Evolutionary conservation across 1,140 invertebrate species (phyloP).

Genomic region (Drepana arcuata): DNA sequence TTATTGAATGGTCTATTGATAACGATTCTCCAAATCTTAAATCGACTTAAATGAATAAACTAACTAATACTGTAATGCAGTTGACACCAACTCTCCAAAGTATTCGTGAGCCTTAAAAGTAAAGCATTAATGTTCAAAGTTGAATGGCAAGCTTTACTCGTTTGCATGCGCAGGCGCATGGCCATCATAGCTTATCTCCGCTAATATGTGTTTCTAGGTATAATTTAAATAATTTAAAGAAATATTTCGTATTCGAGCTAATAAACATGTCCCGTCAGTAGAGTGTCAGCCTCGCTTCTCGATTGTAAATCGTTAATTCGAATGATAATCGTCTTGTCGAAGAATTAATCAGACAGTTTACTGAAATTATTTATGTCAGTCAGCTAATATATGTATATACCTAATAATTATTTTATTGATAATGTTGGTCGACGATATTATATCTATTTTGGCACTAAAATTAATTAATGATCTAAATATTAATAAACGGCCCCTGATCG

Average conservation of each 20-base stretch:
- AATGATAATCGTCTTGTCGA: slow-evolving; percentile 32
- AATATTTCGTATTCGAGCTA: slow-evolving; percentile 26
- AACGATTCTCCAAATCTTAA: slow-evolving; percentile 24
- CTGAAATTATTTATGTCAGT: too few species aligned
- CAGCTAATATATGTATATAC: too few species aligned
- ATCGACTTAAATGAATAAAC: slow-evolving; percentile 9
- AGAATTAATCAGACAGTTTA: slow-evolving; percentile 21
- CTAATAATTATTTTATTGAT: too few species aligned
- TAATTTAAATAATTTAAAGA: slow-evolving; percentile 39
- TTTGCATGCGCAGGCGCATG: too few species aligned
- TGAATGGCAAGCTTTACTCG: neutral
- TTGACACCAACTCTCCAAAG: slow-evolving; percentile 1
- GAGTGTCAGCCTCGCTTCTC: slow-evolving; percentile 21
- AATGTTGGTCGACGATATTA: too few species aligned
- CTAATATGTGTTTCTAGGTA: slow-evolving; percentile 9
- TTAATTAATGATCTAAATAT: too few species aligned
- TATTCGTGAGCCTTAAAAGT: slow-evolving; percentile 2
- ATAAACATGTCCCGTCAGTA: slow-evolving; percentile 39
- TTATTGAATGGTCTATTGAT: slow-evolving; percentile 49
- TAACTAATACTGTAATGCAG: slow-evolving; percentile 4
- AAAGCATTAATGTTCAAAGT: neutral
- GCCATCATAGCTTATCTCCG: slow-evolving; percentile 6
- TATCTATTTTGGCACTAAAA: too few species aligned
- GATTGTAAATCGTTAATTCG: slow-evolving; percentile 26
- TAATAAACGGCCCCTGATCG: too few species aligned